Conservation (phyloP, 2,888 invertebrate species). For the Deroplatys truncata region DNA sequence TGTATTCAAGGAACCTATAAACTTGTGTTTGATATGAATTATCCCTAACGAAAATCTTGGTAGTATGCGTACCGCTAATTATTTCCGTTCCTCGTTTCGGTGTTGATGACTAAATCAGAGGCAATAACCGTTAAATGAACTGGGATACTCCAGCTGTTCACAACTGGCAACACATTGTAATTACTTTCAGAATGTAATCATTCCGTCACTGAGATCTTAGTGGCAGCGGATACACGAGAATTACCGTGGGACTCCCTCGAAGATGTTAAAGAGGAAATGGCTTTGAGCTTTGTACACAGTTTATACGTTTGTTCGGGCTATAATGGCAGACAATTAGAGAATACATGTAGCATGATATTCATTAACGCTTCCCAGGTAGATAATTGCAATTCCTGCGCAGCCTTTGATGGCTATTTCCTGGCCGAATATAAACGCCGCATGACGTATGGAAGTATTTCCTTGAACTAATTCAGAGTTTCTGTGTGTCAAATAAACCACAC, state of each 20-base stretch:
- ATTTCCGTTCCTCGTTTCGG: too few relatives aligned
- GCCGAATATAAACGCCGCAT: background rate
- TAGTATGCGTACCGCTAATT: too few relatives aligned
- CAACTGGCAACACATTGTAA: too few relatives aligned
- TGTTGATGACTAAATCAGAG: too few relatives aligned
- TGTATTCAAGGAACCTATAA: too few relatives aligned
- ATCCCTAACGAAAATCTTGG: too few relatives aligned
- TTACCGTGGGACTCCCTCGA: background rate
- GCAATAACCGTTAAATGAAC: too few relatives aligned
- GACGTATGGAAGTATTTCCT: background rate
- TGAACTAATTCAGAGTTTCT: too few relatives aligned
- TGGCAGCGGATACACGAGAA: background rate
- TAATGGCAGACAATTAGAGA: background rate
- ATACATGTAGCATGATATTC: background rate
- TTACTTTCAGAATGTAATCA: background rate
- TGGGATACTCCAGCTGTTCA: too few relatives aligned
- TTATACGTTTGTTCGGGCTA: background rate
- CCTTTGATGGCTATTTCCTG: background rate
- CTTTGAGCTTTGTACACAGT: background rate
- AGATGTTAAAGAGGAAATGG: background rate
- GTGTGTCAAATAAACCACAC: too few relatives aligned
- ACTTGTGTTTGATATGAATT: too few relatives aligned
- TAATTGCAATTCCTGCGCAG: background rate
- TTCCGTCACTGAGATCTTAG: background rate
- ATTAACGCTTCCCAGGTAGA: background rate